These are phyloP conservation scores for Hirtodrosophila confusa DNA, from an alignment of 2,888 invertebrate genomes.

Conservation along the genomic window DNA sequence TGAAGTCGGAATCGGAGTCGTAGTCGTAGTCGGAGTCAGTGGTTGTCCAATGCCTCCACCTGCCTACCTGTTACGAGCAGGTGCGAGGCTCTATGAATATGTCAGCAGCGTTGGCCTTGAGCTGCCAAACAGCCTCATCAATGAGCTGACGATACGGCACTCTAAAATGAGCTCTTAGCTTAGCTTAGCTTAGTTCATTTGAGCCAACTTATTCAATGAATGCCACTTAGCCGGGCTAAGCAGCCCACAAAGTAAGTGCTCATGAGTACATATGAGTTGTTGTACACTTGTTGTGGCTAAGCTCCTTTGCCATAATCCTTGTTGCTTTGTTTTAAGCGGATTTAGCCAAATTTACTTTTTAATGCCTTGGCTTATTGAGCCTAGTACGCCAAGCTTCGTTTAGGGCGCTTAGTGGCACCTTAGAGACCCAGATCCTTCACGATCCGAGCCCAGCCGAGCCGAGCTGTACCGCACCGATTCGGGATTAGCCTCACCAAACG, in stretches of 20 bases:
- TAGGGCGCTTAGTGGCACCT: slow-evolving; percentile 73
- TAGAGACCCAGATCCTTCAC: slow-evolving; percentile 23
- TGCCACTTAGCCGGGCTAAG: slow-evolving; percentile 42
- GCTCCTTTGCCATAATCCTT: slow-evolving; percentile 39
- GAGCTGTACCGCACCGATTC: neutral
- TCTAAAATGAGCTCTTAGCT: slow-evolving; percentile 8
- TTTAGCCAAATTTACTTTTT: slow-evolving; percentile 78
- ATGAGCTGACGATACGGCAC: slow-evolving; percentile 17
- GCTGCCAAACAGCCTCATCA: slow-evolving; percentile 11
- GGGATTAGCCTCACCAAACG: slow-evolving; percentile 49
- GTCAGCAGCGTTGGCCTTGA: neutral
- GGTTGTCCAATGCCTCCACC: slow-evolving; percentile 37
- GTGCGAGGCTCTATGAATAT: slow-evolving; percentile 21
- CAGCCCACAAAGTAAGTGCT: slow-evolving; percentile 33
- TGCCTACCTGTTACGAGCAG: slow-evolving; percentile 44
- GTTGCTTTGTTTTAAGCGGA: slow-evolving; percentile 56
- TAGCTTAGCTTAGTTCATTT: slow-evolving; percentile 20
- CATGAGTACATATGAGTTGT: neutral
- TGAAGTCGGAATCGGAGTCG: neutral
- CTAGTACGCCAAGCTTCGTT: slow-evolving; percentile 56
- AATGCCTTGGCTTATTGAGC: slow-evolving; percentile 72
- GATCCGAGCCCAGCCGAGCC: neutral
- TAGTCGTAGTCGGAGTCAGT: neutral
- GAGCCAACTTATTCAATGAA: slow-evolving; percentile 56
- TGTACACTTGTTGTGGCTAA: slow-evolving; percentile 22